Base-by-base conservation (phyloP, 2,888 invertebrate genomes). In the Metopia argyrocephala region DNA sequence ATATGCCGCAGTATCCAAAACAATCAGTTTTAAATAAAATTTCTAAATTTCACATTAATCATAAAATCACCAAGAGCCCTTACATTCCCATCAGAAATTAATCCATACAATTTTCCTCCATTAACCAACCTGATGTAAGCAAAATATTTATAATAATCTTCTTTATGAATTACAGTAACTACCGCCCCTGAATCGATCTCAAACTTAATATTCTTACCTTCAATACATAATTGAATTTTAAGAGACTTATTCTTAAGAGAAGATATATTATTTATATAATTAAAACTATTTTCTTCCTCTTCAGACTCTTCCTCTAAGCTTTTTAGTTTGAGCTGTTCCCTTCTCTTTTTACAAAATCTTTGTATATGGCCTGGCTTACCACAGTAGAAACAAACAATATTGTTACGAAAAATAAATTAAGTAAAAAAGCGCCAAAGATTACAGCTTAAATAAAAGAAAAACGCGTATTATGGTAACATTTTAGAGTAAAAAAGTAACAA, bases 51-150 rank as follows among this genome's bases (percentile, higher is more conserved):
- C 9, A 48, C 56, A 7, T n/a, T 21, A 46, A 66, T 75, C 31
- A 56, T 28, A 9, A 78, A 28, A 28, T 61, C 28, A 48, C 75
- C 78, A 69, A 78, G 48, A 6, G 70, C 56, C 3, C 45, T 50
- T 20, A 78, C 61, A 28, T n/a, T 27, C 45, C 75, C 59, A 9
- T 45, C 75, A 45, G 74, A 70, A 12, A 78, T 69, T 15, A 70
- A 38, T 21, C 54, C 69, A 76, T 70, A 65, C 6, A 27, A 48
- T 45, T 50, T 46, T 21, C 48, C 4, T 9, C 62, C 18, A 38
- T 57, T 38, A 25, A 57, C 9, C 9, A 18, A 25, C 4, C 38
- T 21, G 2, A 73, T 20, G n/a, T 59, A 18, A 70, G 15, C 56
- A 75, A 78, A 75, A 25, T 76, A 50, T 48, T 52, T 68, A 28